Percentiles rank a stretch among this genome's conserved stretches.
Conservation (phyloP, 2,113 vertebrate species). For the Myxocyprinus asiaticus region DNA sequence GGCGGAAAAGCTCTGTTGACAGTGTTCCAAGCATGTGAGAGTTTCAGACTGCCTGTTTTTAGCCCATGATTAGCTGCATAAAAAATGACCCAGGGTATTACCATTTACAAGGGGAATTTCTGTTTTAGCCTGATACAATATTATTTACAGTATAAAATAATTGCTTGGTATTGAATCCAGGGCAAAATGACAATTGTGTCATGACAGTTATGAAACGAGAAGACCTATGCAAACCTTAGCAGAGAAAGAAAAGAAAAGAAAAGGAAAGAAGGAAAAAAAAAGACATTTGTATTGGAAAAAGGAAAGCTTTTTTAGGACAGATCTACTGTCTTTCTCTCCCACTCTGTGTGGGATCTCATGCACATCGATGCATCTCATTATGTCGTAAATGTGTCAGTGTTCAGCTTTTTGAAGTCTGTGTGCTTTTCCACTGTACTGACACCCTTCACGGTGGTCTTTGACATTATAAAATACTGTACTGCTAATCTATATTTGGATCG, state of each 20-base stretch:
- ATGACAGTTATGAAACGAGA: too few species aligned
- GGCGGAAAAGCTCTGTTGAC: not conserved
- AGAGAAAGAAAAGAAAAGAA: not conserved
- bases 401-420: conserved; percentile 36
- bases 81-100: too few species aligned
- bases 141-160: not conserved
- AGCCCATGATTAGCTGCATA: not conserved
- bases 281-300: not conserved
- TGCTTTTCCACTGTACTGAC: conserved; percentile 38
- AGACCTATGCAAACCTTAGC: too few species aligned
- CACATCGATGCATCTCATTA: conserved; percentile 25
- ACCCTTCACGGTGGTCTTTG: conserved; percentile 43
- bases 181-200: too few species aligned
- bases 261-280: not conserved
- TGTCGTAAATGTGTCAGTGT: conserved; percentile 46
- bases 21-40: not conserved
- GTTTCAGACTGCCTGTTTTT: not conserved
- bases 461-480: conserved; percentile 38
- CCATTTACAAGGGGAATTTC: not conserved
- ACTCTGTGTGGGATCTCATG: conserved; percentile 29
- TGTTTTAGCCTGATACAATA: not conserved
- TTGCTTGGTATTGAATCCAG: not conserved
- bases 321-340: not conserved
- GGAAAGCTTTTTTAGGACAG: not conserved
- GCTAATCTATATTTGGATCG: conserved; percentile 29